A percentile compares a stretch with the other conserved stretches of the same genome.
Conservation (phyloP, 2,888 invertebrate species). For the Andrena haemorrhoa region DNA sequence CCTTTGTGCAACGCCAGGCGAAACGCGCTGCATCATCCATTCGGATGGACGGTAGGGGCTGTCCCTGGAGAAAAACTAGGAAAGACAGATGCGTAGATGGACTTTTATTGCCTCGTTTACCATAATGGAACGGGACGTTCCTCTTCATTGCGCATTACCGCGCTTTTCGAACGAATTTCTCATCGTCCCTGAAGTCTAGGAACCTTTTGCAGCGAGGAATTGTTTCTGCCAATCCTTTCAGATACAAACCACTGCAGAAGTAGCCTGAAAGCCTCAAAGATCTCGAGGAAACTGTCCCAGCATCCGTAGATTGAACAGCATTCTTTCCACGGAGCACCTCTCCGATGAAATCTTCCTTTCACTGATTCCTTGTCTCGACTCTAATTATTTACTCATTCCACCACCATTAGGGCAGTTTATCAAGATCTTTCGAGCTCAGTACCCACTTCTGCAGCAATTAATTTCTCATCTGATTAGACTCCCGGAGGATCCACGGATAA, state of each 20-base stretch:
- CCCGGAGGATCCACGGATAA: too few relatives aligned
- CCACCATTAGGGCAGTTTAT: too few relatives aligned
- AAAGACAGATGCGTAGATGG: conserved; percentile 61
- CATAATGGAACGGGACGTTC: conserved; percentile 40
- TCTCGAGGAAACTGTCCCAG: background rate
- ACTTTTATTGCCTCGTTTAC: conserved; percentile 55
- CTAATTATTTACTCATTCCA: too few relatives aligned
- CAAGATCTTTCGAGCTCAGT: too few relatives aligned
- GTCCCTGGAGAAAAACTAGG: conserved; percentile 64
- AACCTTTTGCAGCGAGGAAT: conserved; percentile 14
- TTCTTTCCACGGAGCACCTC: too few relatives aligned
- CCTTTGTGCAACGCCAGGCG: conserved; percentile 1
- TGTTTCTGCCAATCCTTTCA: conserved; percentile 32
- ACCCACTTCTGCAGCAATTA: too few relatives aligned
- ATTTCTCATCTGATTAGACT: too few relatives aligned
- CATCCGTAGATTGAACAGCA: too few relatives aligned
- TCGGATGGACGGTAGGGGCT: conserved; percentile 37
- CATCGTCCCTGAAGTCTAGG: conserved; percentile 15
- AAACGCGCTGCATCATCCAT: conserved; percentile 59
- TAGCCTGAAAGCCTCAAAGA: background rate
- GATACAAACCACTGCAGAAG: background rate
- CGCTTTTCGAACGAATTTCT: conserved; percentile 42
- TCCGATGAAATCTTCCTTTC: too few relatives aligned
- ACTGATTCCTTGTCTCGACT: too few relatives aligned
- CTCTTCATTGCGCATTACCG: conserved; percentile 29